phyloP scores from a whole-genome alignment of 2,797 vertebrate genomes.

The Gallirallus australis region DNA sequence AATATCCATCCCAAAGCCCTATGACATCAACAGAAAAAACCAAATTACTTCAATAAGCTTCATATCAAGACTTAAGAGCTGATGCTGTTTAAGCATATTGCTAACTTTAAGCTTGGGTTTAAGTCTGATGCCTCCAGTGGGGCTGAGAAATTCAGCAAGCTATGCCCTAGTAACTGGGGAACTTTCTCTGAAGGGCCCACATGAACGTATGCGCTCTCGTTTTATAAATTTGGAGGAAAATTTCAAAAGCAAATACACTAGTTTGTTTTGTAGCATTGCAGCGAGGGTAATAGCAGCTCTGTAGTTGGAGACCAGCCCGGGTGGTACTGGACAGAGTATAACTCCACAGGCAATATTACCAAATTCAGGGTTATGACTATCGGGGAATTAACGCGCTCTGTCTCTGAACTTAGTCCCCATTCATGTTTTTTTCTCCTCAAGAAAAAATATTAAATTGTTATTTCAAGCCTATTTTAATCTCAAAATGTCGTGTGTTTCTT shows the following conservation, averaged over 20 bases:
- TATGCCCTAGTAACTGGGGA: not conserved
- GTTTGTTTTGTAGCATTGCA: not conserved
- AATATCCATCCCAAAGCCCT: not conserved
- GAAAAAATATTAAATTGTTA: not conserved
- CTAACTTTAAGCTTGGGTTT: not conserved
- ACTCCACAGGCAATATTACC: not conserved
- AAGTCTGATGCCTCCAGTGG: not conserved
- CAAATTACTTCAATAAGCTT: not conserved
- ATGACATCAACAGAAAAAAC: not conserved
- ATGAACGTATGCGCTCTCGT: not conserved
- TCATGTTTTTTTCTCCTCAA: not conserved
- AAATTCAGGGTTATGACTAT: not conserved
- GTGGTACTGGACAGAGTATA: not conserved
- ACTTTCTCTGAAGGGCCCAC: not conserved
- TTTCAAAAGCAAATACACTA: not conserved
- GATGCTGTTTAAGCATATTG: not conserved
- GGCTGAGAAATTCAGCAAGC: not conserved
- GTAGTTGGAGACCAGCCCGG: not conserved
- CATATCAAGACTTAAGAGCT: not conserved
- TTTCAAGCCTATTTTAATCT: not conserved
- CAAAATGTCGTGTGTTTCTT: not conserved
- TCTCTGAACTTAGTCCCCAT: not conserved
- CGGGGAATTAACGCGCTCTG: not conserved
- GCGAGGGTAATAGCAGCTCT: not conserved
- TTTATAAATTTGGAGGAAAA: not conserved